A percentile compares a stretch with the other conserved stretches of the same genome.
phyloP scores from a whole-genome alignment of 2,888 invertebrate species.

The Achlya flavicornis region DNA sequence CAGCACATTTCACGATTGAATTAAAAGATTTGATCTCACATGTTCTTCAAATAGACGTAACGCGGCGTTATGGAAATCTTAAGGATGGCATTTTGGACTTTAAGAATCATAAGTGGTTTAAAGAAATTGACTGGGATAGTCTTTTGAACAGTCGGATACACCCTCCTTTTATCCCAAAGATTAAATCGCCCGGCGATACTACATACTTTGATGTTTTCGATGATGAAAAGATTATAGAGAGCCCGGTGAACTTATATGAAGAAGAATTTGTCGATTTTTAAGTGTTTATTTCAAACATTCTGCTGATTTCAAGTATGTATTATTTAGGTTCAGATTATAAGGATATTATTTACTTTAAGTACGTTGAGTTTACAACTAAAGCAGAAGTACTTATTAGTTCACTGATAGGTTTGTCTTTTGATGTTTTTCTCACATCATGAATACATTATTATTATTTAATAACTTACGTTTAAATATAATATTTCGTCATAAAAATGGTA shows the following conservation, averaged over 20 bases:
- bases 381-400: slow-evolving; percentile 10
- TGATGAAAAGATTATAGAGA: slow-evolving; percentile 76
- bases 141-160: slow-evolving; percentile 89
- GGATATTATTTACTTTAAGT: slow-evolving; percentile 51
- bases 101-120: slow-evolving; percentile 96
- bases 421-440: background rate
- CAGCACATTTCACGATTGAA: slow-evolving; percentile 90
- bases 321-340: slow-evolving; percentile 30
- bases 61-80: slow-evolving; percentile 92
- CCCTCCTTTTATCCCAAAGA: slow-evolving; percentile 86
- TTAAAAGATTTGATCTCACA: slow-evolving; percentile 92
- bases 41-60: slow-evolving; percentile 86
- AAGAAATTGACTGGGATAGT: slow-evolving; percentile 93
- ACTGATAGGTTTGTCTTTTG: background rate
- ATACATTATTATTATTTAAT: background rate
- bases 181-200: slow-evolving; percentile 86
- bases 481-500: background rate
- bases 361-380: slow-evolving; percentile 21
- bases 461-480: background rate
- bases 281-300: slow-evolving; percentile 21
- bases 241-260: slow-evolving; percentile 81
- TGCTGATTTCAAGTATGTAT: background rate
- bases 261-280: slow-evolving; percentile 89
- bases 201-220: slow-evolving; percentile 89
- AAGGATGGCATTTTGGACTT: slow-evolving; percentile 95